A percentile compares a stretch with the other conserved stretches of the same genome.
These are phyloP conservation scores for Orientallactaga bullata DNA, from an alignment of 2,113 vertebrate species.

Conservation along the genomic window DNA sequence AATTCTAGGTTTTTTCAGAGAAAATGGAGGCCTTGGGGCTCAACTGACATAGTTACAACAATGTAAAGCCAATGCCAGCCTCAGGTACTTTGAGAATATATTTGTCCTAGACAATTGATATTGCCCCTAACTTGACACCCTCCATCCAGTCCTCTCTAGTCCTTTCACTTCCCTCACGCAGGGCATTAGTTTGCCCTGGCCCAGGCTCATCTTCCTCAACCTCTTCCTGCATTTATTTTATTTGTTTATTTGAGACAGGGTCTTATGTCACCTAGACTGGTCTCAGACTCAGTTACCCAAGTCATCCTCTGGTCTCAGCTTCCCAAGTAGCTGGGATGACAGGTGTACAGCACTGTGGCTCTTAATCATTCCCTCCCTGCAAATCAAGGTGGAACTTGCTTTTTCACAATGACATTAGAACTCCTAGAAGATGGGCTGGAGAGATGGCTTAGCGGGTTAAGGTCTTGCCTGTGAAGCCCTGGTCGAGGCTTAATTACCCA, in stretches of 20 bases:
- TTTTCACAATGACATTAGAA: not conserved
- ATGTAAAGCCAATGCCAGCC: not conserved
- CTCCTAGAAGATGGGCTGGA: not conserved
- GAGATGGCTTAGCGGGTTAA: too few relatives aligned
- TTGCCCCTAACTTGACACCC: not conserved
- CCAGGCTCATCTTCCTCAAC: not conserved
- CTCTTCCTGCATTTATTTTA: fast-evolving
- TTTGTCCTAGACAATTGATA: not conserved
- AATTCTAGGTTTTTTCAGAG: not conserved
- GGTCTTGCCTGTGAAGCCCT: too few relatives aligned
- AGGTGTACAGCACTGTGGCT: not conserved
- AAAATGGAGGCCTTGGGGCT: not conserved
- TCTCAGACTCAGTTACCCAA: not conserved
- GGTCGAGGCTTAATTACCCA: too few relatives aligned
- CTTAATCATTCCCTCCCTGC: too few relatives aligned
- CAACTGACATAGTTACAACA: not conserved
- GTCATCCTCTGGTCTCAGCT: not conserved
- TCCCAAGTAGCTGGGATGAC: not conserved
- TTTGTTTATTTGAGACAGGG: not conserved
- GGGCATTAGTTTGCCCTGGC: not conserved
- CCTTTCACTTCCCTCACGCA: not conserved
- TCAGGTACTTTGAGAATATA: not conserved
- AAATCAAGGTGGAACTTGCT: not conserved
- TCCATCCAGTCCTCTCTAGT: too few relatives aligned
- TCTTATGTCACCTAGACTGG: not conserved